phyloP scores from a whole-genome alignment of 1,140 invertebrate genomes.

The Apis mellifera region Amel_HAv3.1 CM009935.2:11328001-11328500 shows the following conservation, averaged over 20 bases:
- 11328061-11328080: conserved; percentile 37
- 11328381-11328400: too few relatives aligned
- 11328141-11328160: conserved; percentile 35
- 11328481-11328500: conserved; percentile 50
- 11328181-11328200: conserved; percentile 58
- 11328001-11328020: neutral
- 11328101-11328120: conserved; percentile 46
- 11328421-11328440: too few relatives aligned
- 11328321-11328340: conserved; percentile 29
- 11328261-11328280: neutral
- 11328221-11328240: conserved; percentile 33
- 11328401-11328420: neutral
- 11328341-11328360: neutral
- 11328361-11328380: neutral
- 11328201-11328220: conserved; percentile 57
- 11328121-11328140: neutral
- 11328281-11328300: too few relatives aligned
- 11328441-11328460: neutral
- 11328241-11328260: neutral
- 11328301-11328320: neutral
- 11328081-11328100: conserved; percentile 33
- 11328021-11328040: conserved; percentile 40
- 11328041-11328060: conserved; percentile 18
- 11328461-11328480: conserved; percentile 13
- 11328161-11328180: conserved; percentile 41